Evolutionary conservation across 1,140 invertebrate species (phyloP).

Genomic region (Drosophila littoralis): DNA sequence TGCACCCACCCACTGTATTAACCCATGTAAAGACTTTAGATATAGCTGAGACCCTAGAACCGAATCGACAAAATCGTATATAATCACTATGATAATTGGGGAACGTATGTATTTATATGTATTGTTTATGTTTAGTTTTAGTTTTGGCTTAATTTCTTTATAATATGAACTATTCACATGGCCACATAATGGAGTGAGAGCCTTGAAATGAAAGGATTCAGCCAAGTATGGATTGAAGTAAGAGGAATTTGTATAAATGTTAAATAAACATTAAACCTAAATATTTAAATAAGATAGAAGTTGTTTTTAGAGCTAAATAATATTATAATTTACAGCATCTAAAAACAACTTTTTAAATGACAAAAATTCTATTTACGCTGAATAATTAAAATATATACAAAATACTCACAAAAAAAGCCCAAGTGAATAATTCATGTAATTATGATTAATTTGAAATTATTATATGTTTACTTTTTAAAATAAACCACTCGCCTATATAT

Average conservation of each 20-base stretch:
- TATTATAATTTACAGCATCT: no score
- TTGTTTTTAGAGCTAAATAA: no score
- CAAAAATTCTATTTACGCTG: no score
- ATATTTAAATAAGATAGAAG: no score
- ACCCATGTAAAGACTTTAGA: constrained; percentile 18
- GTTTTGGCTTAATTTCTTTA: neutral
- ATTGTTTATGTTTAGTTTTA: neutral
- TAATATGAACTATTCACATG: neutral
- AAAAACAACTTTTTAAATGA: no score
- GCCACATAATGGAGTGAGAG: neutral
- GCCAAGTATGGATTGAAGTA: no score
- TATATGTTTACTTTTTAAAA: neutral
- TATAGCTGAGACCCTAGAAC: constrained; percentile 3
- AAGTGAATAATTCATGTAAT: neutral
- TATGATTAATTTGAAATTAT: neutral
- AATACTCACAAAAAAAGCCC: neutral
- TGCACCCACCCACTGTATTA: constrained; percentile 33
- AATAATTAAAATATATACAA: neutral
- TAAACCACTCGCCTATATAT: neutral
- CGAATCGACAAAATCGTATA: neutral
- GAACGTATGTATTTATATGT: constrained; percentile 1
- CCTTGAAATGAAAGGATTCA: neutral
- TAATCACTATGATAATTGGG: constrained; percentile 9
- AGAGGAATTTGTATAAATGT: no score
- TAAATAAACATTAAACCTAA: no score